phyloP scores from a whole-genome alignment of 2,888 invertebrate species.

The Crioceris asparagi region DNA sequence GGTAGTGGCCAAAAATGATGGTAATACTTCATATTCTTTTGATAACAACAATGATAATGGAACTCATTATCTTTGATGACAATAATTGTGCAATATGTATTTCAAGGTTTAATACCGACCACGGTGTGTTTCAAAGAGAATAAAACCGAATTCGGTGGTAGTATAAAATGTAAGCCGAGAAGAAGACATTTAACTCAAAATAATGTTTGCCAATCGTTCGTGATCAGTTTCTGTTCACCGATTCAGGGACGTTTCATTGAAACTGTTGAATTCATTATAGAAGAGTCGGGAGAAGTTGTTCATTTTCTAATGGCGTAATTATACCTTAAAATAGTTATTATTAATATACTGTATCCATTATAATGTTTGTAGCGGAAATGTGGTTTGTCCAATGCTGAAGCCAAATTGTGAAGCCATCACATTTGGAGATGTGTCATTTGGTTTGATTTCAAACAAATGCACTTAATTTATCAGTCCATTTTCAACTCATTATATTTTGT shows the following conservation, averaged over 20 bases:
- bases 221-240: constrained; percentile 46
- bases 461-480: not conserved
- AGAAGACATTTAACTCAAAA: constrained; percentile 8
- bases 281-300: constrained; percentile 46
- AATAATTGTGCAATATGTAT: no score
- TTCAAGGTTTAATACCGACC: constrained; percentile 49
- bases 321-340: constrained; percentile 1
- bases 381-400: constrained; percentile 48
- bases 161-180: constrained; percentile 42
- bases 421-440: constrained; percentile 47
- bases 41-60: no score
- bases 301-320: constrained; percentile 48
- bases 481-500: not conserved
- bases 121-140: constrained; percentile 41
- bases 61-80: no score
- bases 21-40: no score
- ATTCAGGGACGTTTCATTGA: constrained; percentile 52
- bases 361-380: constrained; percentile 43
- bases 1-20: constrained; percentile 46
- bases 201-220: constrained; percentile 33
- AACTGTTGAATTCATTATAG: constrained; percentile 46
- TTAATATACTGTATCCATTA: not conserved
- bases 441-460: constrained; percentile 30
- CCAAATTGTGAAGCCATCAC: constrained; percentile 44
- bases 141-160: constrained; percentile 46